phyloP scores from a whole-genome alignment of 1,140 invertebrate genomes.

The Drosophila pallidifrons region DNA sequence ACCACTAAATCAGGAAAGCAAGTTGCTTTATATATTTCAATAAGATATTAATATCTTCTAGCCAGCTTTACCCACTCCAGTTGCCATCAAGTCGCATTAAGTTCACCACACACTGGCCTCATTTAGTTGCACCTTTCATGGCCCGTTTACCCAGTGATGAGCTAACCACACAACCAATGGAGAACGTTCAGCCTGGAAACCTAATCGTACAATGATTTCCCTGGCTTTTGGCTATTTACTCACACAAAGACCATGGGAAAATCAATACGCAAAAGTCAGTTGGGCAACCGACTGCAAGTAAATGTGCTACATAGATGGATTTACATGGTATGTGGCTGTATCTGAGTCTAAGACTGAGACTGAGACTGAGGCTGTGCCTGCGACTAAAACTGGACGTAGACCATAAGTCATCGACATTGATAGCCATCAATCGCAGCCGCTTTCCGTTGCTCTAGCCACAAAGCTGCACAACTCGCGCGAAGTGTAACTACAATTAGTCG shows the following conservation, averaged over 20 bases:
- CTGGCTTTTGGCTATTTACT: slow-evolving; percentile 66
- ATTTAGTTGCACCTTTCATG: slow-evolving; percentile 20
- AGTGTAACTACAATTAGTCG: slow-evolving; percentile 80
- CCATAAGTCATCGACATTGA: slow-evolving; percentile 82
- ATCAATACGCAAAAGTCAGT: slow-evolving; percentile 66
- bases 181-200: slow-evolving; percentile 23
- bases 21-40: too few species aligned
- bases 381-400: slow-evolving; percentile 30
- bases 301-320: slow-evolving; percentile 76
- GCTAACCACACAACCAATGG: slow-evolving; percentile 27
- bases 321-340: slow-evolving; percentile 48
- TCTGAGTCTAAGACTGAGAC: neutral
- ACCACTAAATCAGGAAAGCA: too few species aligned
- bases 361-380: slow-evolving; percentile 18
- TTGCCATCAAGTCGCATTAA: slow-evolving; percentile 20
- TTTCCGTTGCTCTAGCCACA: slow-evolving; percentile 56
- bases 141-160: slow-evolving; percentile 41
- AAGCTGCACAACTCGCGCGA: slow-evolving; percentile 51
- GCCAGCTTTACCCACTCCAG: neutral
- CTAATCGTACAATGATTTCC: slow-evolving; percentile 40
- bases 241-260: slow-evolving; percentile 58
- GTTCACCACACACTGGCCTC: slow-evolving; percentile 31
- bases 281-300: slow-evolving; percentile 60
- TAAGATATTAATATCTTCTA: neutral
- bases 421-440: slow-evolving; percentile 80